Evolutionary conservation across 1,140 invertebrate genomes (phyloP).

Genomic region (Calliphora vicina): DNA sequence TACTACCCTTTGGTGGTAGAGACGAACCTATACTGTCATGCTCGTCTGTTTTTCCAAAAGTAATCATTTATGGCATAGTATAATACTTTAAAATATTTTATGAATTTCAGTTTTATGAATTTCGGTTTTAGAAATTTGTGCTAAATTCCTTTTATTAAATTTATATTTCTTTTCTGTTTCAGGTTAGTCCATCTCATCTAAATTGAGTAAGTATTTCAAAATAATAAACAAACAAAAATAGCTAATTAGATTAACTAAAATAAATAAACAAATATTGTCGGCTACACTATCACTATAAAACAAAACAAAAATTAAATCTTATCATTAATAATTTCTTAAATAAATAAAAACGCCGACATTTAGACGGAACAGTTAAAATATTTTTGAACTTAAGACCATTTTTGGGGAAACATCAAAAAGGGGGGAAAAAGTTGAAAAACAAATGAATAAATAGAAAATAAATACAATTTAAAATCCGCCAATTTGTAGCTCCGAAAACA

Average conservation of each 20-base stretch:
- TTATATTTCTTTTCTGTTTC: background rate
- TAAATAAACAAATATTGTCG: background rate
- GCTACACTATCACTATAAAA: background rate
- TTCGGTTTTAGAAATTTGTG: too few species aligned
- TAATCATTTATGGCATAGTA: too few species aligned
- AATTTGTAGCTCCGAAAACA: background rate
- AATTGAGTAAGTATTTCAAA: background rate
- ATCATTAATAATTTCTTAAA: background rate
- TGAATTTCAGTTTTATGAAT: too few species aligned
- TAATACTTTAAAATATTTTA: too few species aligned
- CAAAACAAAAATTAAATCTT: background rate
- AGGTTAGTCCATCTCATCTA: constrained; percentile 9
- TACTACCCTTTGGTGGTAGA: too few species aligned
- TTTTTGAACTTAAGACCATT: too few species aligned
- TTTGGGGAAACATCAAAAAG: too few species aligned
- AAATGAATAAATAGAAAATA: background rate
- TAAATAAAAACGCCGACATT: background rate
- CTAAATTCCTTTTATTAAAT: too few species aligned
- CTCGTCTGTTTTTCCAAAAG: too few species aligned
- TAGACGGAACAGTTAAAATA: background rate
- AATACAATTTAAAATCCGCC: background rate
- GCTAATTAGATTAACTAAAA: background rate
- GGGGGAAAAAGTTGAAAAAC: background rate
- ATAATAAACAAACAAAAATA: background rate
- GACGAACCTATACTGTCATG: too few species aligned